These are phyloP conservation scores for Cairina moschata DNA, from an alignment of 2,113 vertebrate genomes.

Conservation along the genomic window DNA sequence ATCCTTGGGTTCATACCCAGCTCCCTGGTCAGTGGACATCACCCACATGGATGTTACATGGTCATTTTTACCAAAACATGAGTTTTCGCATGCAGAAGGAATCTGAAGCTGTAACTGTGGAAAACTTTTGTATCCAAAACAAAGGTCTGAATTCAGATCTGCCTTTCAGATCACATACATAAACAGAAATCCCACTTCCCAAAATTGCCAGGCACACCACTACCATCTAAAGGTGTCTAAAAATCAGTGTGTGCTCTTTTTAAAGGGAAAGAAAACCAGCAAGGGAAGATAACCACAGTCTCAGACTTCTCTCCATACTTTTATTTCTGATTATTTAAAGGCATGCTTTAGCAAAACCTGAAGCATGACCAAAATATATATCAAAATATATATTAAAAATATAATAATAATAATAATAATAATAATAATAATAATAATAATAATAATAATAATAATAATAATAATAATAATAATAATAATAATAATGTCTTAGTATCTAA, in stretches of 20 bases:
- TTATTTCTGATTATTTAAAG: slow-evolving; percentile 31
- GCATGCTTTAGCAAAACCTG: slow-evolving; percentile 20
- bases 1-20: not conserved
- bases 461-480: too few relatives aligned
- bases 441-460: too few relatives aligned
- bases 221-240: slow-evolving; percentile 45
- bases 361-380: not conserved
- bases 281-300: slow-evolving; percentile 23
- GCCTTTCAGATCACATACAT: not conserved
- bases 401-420: too few relatives aligned
- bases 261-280: slow-evolving; percentile 9
- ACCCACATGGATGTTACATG: not conserved
- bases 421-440: too few relatives aligned
- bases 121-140: not conserved
- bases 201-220: not conserved
- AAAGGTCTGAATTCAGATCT: not conserved
- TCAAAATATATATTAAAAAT: not conserved
- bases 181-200: not conserved
- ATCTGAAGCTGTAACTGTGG: not conserved
- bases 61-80: not conserved
- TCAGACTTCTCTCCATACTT: slow-evolving; percentile 20
- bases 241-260: slow-evolving; percentile 25
- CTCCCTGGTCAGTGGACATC: not conserved
- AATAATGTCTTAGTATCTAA: not conserved
- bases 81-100: not conserved